Conservation (phyloP, 2,113 vertebrate species). For the Isurus oxyrinchus region DNA sequence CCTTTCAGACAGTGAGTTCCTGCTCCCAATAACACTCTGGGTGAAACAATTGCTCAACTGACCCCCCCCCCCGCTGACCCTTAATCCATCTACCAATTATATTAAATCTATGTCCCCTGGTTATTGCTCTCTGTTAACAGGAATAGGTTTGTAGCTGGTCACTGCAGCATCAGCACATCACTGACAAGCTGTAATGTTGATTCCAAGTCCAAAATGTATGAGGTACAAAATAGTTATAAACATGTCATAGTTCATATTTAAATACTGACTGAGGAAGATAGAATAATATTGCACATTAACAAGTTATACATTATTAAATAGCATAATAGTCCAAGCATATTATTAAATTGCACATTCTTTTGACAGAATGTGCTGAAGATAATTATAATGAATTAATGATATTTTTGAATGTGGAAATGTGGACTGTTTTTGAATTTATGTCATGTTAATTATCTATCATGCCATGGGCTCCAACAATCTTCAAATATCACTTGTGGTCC, state of each 20-base stretch:
- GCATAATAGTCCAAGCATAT: background rate
- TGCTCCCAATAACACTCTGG: too few relatives aligned
- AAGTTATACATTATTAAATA: background rate
- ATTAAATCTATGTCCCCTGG: too few relatives aligned
- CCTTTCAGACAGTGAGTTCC: too few relatives aligned
- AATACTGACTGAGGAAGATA: background rate
- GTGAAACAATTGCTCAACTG: too few relatives aligned
- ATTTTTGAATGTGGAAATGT: background rate
- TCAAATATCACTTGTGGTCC: background rate
- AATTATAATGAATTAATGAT: background rate
- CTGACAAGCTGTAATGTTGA: background rate
- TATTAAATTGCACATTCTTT: background rate
- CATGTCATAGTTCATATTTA: background rate
- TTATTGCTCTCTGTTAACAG: too few relatives aligned
- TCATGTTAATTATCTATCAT: background rate
- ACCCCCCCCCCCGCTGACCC: too few relatives aligned
- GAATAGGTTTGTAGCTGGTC: too few relatives aligned
- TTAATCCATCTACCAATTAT: too few relatives aligned
- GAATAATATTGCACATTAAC: background rate
- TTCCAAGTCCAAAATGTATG: background rate
- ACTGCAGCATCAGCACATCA: background rate
- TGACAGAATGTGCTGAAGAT: background rate
- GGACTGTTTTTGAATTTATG: background rate
- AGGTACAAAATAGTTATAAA: background rate
- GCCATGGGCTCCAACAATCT: background rate